Percentiles rank a stretch among this genome's conserved stretches.
These are phyloP conservation scores for Indri indri DNA, from an alignment of 2,113 vertebrate species.

Conservation along the genomic window DNA sequence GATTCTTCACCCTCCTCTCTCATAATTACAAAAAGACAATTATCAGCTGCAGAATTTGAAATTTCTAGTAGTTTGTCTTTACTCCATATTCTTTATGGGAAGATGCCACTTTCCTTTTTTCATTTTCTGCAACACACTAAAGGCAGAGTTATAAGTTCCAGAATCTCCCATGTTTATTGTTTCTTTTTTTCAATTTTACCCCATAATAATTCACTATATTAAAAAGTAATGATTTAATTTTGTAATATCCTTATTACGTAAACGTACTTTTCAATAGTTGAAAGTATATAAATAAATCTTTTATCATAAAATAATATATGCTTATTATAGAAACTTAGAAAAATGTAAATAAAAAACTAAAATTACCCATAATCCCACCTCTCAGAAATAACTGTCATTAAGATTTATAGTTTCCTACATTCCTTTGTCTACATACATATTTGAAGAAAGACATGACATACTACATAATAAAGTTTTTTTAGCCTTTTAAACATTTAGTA, in stretches of 20 bases:
- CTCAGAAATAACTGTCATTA: slow-evolving; percentile 69
- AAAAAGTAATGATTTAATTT: slow-evolving; percentile 35
- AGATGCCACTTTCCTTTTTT: neutral
- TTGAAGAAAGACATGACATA: slow-evolving; percentile 31
- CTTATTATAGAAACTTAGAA: slow-evolving; percentile 32
- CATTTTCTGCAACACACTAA: neutral
- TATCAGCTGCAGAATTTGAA: neutral
- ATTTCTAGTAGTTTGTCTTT: neutral
- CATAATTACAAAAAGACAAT: neutral
- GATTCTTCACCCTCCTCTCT: neutral
- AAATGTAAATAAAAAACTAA: slow-evolving; percentile 51
- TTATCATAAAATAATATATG: slow-evolving; percentile 7
- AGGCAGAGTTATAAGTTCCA: slow-evolving; percentile 5
- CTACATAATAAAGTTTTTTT: slow-evolving; percentile 24
- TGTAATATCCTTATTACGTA: neutral
- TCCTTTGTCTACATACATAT: slow-evolving; percentile 46
- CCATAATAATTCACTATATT: neutral
- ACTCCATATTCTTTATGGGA: neutral
- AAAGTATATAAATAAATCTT: slow-evolving; percentile 24
- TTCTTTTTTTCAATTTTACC: neutral
- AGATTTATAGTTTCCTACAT: slow-evolving; percentile 63
- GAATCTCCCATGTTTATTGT: neutral
- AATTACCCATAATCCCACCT: neutral
- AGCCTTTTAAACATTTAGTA: slow-evolving; percentile 12
- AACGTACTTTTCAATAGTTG: slow-evolving; percentile 37